phyloP scores from a whole-genome alignment of 2,797 vertebrate genomes.

The Sarcoramphus papa region DNA sequence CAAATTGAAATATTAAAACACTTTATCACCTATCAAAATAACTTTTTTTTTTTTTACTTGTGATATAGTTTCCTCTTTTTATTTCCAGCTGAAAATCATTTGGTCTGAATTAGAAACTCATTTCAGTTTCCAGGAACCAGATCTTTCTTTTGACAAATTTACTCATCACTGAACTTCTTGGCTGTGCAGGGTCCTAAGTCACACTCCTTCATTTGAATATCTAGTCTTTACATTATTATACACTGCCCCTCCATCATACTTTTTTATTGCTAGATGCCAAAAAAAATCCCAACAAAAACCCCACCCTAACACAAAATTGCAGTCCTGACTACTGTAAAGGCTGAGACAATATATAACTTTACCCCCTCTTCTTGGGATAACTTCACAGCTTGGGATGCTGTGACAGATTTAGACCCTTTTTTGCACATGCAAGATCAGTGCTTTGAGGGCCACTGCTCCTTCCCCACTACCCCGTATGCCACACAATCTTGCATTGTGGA shows the following conservation, averaged over 20 bases:
- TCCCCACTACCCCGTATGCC: fast-evolving
- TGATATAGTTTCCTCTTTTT: neutral
- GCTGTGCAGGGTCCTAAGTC: neutral
- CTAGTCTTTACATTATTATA: neutral
- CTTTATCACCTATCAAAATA: neutral
- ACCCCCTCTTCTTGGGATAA: neutral
- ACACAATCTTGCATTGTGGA: fast-evolving
- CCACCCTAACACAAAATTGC: neutral
- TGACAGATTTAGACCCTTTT: neutral
- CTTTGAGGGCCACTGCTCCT: neutral
- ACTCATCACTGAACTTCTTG: neutral
- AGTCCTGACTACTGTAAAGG: neutral
- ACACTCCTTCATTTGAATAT: neutral
- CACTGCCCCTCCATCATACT: no score
- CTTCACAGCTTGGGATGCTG: neutral
- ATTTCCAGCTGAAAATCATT: slow-evolving; percentile 15
- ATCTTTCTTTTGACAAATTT: neutral
- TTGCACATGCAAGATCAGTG: no score
- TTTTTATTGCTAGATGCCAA: neutral
- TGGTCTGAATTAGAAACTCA: slow-evolving; percentile 17
- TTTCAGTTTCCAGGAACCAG: neutral
- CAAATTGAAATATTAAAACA: neutral
- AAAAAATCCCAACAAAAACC: fast-evolving
- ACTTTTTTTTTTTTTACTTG: neutral
- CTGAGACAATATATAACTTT: neutral